A percentile compares a stretch with the other conserved stretches of the same genome.
Conservation (phyloP, 2,888 invertebrate genomes). For the Synergus umbraculus region DNA sequence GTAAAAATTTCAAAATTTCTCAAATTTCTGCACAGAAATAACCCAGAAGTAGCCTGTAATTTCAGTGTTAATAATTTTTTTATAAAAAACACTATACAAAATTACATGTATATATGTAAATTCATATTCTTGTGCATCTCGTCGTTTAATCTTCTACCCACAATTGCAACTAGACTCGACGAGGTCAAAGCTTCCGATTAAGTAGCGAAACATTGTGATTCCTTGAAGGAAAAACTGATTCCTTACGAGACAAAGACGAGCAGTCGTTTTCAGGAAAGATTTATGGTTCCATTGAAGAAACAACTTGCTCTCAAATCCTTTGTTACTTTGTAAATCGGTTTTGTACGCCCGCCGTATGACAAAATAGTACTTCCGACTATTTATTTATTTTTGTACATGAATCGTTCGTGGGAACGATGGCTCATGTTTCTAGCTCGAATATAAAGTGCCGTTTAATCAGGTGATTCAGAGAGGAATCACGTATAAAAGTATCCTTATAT, state of each 20-base stretch:
- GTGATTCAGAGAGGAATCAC: constrained; percentile 59
- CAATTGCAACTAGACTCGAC: constrained; percentile 2
- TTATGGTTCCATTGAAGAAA: constrained; percentile 29
- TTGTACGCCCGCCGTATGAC: constrained; percentile 23
- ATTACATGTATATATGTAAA: neutral
- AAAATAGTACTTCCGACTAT: constrained; percentile 41
- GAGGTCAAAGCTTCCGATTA: constrained; percentile 13
- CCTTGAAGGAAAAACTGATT: constrained; percentile 6
- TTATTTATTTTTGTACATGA: constrained; percentile 45
- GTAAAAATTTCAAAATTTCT: too few species aligned
- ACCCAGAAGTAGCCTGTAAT: too few species aligned
- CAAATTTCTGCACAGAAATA: too few species aligned
- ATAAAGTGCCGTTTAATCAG: constrained; percentile 54
- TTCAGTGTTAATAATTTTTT: too few species aligned
- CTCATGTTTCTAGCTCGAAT: constrained; percentile 43
- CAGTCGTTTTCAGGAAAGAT: neutral
- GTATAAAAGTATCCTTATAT: constrained; percentile 56
- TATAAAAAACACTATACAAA: too few species aligned
- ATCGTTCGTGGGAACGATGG: constrained; percentile 46
- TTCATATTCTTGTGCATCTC: neutral
- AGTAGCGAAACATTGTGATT: neutral
- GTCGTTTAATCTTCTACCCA: too few species aligned
- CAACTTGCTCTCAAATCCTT: constrained; percentile 27
- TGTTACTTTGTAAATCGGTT: constrained; percentile 37
- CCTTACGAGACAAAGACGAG: neutral